Conservation (phyloP, 2,888 invertebrate species). For the Campoplex capitator region DNA sequence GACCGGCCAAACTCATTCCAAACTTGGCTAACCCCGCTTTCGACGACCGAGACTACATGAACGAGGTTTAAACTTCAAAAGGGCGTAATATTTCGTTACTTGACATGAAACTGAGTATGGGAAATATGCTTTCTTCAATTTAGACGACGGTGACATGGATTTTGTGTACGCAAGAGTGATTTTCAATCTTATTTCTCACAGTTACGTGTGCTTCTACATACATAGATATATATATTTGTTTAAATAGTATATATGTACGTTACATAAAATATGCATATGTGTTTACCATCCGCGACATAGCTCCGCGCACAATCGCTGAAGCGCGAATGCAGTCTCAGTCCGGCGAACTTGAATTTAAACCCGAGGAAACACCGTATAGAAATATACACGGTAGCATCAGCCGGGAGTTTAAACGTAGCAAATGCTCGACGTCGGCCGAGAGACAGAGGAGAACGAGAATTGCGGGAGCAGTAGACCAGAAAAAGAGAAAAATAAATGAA, state of each 20-base stretch:
- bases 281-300: conserved; percentile 32
- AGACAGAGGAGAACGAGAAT: conserved; percentile 39
- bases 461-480: conserved; percentile 46
- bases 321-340: conserved; percentile 59
- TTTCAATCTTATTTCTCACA: conserved; percentile 12
- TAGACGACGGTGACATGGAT: background rate
- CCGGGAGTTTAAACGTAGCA: conserved; percentile 46
- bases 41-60: conserved; percentile 42
- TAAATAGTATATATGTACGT: conserved; percentile 1
- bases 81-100: background rate
- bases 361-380: conserved; percentile 28
- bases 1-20: conserved; percentile 81
- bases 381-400: conserved; percentile 33
- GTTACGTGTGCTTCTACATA: background rate
- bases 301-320: conserved; percentile 39
- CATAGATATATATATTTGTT: background rate
- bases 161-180: background rate
- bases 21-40: conserved; percentile 75
- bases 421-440: conserved; percentile 35
- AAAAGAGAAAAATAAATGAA: conserved; percentile 26
- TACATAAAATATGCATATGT: conserved; percentile 15
- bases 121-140: background rate
- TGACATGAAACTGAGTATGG: background rate
- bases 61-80: background rate
- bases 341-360: conserved; percentile 65